phyloP scores from a whole-genome alignment of 2,797 vertebrate species.

The Eremophila alpestris region DNA sequence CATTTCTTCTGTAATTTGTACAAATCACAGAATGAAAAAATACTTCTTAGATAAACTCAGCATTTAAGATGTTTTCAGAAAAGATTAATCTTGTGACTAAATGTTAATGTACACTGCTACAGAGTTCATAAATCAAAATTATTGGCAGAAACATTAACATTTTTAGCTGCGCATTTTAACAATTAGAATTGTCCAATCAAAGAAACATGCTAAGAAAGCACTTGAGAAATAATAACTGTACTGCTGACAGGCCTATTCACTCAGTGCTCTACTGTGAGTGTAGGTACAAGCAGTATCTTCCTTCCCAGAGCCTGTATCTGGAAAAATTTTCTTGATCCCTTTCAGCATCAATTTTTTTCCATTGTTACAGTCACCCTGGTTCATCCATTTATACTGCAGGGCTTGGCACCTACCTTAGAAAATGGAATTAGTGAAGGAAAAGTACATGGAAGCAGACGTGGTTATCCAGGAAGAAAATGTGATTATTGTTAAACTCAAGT shows the following conservation, averaged over 20 bases:
- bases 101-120: not conserved
- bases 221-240: not conserved
- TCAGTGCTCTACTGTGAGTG: not conserved
- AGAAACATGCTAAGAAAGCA: not conserved
- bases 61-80: not conserved
- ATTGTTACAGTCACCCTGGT: not conserved
- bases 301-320: not conserved
- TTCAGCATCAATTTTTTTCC: not conserved
- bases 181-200: not conserved
- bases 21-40: not conserved
- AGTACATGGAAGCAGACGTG: not conserved
- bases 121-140: not conserved
- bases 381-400: not conserved
- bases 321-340: not conserved
- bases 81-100: not conserved
- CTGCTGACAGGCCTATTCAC: not conserved
- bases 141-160: not conserved
- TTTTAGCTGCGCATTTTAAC: not conserved
- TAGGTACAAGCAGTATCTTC: not conserved
- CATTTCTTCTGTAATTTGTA: not conserved
- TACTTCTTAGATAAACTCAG: not conserved
- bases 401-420: not conserved
- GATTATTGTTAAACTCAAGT: not conserved
- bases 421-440: not conserved
- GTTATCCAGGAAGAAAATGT: not conserved